Percentiles rank a stretch among this genome's conserved stretches.
phyloP scores from a whole-genome alignment of 2,888 invertebrate species.

The Apodemia zela region DNA sequence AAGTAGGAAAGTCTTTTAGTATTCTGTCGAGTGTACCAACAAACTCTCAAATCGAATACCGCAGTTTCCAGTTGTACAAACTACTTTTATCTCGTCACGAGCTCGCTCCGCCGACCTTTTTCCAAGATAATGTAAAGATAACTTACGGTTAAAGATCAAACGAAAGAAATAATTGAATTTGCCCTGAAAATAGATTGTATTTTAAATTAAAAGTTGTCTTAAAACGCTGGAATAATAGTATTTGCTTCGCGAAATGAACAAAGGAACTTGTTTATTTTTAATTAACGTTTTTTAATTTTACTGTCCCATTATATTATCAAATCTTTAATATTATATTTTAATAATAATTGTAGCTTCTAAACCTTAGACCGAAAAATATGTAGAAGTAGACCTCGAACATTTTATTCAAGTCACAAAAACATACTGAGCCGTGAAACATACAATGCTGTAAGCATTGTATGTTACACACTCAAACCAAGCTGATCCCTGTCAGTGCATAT shows the following conservation, averaged over 20 bases:
- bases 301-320: neutral
- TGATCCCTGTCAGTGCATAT: no score
- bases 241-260: neutral
- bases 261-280: neutral
- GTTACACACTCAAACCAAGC: no score
- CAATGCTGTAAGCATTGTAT: no score
- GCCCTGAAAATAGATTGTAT: neutral
- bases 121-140: slow-evolving; percentile 11
- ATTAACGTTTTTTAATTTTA: neutral
- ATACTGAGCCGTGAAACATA: no score
- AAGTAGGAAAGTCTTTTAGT: neutral
- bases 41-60: slow-evolving; percentile 11
- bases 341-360: no score
- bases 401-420: no score
- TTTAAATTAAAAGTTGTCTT: slow-evolving; percentile 13
- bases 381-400: no score
- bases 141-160: neutral
- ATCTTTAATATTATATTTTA: neutral
- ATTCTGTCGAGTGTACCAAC: neutral
- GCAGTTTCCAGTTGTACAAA: neutral
- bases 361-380: no score
- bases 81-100: neutral
- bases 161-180: slow-evolving; percentile 4
- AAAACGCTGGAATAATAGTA: neutral
- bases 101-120: neutral